Evolutionary conservation across 2,888 invertebrate species (phyloP), one percentile per base, ranked within the genome.

Genomic region (Ypsolopha sequella): DNA sequence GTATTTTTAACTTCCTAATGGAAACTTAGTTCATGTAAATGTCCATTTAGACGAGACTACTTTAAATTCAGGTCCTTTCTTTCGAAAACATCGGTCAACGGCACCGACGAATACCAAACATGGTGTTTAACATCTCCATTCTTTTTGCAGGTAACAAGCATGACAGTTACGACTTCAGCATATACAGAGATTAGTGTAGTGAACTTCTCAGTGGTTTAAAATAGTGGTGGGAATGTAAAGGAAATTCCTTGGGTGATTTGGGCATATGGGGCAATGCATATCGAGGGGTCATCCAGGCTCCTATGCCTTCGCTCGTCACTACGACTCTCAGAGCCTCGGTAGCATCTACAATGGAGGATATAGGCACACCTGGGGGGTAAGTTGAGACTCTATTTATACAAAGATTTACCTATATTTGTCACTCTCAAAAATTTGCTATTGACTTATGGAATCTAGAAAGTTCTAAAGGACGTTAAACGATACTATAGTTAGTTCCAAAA

Each of bases 191-290:
- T 6, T 39, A 39, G 8, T 11, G 39, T 11, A 39, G 39, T 39
- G 39, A 39, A 11, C 11, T 10, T 11, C n/a, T n/a, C n/a, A 39
- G 39, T 39, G 10, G 10, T 11, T 11, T 39, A 11, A 11, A 39
- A 39, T 39, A 39, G 39, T 39, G 10, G 39, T 9, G 39, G 7
- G 39, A 39, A 10, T 38, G n/a, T 38, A 10, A n/a, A 51, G 55
- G 61, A 61, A 57, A 57, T 54, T 55, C 54, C 41, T 51, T 51
- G 60, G 61, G 62, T 7, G n/a, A 58, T 58, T 57, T 58, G 70
- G 68, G 67, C 88, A 67, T 90, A 92, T 92, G 92, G 92, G 92
- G 90, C 92, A 92, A 91, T 92, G 92, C 87, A 90, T 91, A 85
- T 92, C 92, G 85, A 90, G 91, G 80, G 79, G 79, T 65, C 73